Conservation (phyloP, 2,888 invertebrate species). For the Luperina nickerlii region DNA sequence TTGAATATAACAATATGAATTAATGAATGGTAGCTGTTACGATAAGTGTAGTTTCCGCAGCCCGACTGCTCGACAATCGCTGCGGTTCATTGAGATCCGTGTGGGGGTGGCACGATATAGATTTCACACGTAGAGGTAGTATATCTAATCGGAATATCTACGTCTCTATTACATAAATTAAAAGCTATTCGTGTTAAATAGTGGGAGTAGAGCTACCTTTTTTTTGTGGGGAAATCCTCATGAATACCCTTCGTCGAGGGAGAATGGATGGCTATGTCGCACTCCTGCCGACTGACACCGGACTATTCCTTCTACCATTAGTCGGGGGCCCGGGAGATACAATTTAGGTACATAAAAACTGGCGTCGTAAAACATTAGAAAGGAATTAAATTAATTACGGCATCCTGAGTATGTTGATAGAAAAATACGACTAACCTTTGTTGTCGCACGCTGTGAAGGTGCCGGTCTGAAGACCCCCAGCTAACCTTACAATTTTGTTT, state of each 20-base stretch:
- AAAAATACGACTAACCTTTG: too few species aligned
- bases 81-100: constrained; percentile 37
- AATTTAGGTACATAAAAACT: neutral
- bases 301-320: neutral
- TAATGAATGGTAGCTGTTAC: constrained; percentile 60
- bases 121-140: constrained; percentile 32
- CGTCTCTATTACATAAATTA: constrained; percentile 4
- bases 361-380: neutral
- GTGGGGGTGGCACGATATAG: constrained; percentile 43
- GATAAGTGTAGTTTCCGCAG: constrained; percentile 68
- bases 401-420: too few species aligned
- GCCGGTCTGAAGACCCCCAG: too few species aligned
- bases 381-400: neutral
- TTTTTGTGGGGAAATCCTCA: neutral
- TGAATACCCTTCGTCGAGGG: neutral
- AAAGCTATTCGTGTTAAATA: neutral
- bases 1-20: constrained; percentile 38
- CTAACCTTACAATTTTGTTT: too few species aligned
- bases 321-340: neutral
- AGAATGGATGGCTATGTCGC: neutral
- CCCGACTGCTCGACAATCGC: constrained; percentile 47
- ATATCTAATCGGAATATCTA: constrained; percentile 7
- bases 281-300: neutral
- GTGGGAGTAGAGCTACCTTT: neutral
- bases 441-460: too few species aligned